phyloP scores from a whole-genome alignment of 2,113 vertebrate genomes.

The Campylomormyrus tamandua region DNA sequence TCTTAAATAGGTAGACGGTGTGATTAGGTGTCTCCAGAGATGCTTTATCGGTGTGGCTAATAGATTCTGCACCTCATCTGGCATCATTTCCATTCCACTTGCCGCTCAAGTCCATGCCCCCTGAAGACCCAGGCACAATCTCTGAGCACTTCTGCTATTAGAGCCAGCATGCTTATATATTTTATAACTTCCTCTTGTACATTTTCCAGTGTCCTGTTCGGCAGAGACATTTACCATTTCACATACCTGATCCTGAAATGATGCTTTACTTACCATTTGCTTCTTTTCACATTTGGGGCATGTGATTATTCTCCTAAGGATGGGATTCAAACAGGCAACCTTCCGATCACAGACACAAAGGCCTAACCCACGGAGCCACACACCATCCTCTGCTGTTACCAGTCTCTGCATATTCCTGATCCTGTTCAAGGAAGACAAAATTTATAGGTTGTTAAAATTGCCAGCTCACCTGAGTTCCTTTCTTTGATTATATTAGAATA shows the following conservation, averaged over 20 bases:
- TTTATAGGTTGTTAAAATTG: too few relatives aligned
- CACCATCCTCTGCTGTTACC: background rate
- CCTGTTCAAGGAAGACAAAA: background rate
- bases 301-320: background rate
- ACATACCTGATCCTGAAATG: background rate
- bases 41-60: constrained; percentile 15
- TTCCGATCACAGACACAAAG: background rate
- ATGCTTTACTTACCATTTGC: background rate
- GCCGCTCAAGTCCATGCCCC: background rate
- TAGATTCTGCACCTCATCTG: background rate
- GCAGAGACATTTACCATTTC: background rate
- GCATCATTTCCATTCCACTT: background rate
- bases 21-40: constrained; percentile 27
- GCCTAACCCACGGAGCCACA: background rate
- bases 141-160: background rate
- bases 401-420: background rate
- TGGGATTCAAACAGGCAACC: background rate
- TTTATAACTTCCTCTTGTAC: background rate
- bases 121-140: background rate
- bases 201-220: background rate
- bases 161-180: background rate
- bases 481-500: too few relatives aligned
- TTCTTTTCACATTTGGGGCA: background rate
- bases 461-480: too few relatives aligned
- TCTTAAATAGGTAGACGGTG: constrained; percentile 13